A percentile compares a stretch with the other conserved stretches of the same genome.
These are phyloP conservation scores for Drosophila pseudoobscura DNA, from an alignment of 1,140 invertebrate genomes.

Conservation along the genomic window DNA sequence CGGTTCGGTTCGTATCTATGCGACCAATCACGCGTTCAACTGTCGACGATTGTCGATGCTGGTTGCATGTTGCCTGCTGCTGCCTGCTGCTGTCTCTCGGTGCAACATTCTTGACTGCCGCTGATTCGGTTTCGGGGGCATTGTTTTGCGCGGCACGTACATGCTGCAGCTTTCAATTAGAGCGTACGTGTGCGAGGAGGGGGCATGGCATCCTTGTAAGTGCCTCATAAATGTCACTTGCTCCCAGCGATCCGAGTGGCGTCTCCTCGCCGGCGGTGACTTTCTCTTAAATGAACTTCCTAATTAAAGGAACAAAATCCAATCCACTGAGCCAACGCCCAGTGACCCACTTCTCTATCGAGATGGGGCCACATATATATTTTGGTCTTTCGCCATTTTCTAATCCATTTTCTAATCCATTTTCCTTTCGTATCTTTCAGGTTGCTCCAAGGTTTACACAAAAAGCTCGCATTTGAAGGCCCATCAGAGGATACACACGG, in stretches of 20 bases:
- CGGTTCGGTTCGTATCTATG: constrained; percentile 34
- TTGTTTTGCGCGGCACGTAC: constrained; percentile 58
- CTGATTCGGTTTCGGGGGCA: constrained; percentile 36
- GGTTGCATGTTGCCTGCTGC: constrained; percentile 10
- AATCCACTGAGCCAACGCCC: constrained; percentile 44
- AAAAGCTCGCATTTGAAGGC: constrained; percentile 99
- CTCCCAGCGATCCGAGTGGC: constrained; percentile 19
- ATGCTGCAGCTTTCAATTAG: constrained; percentile 65
- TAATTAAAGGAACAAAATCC: constrained; percentile 55
- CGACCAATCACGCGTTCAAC: constrained; percentile 69
- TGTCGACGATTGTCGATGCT: constrained; percentile 54
- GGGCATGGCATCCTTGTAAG: constrained; percentile 77
- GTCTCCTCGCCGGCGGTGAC: background rate
- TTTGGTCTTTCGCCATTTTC: background rate
- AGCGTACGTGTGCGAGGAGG: constrained; percentile 53
- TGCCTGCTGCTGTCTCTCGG: constrained; percentile 23
- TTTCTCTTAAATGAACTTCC: constrained; percentile 53
- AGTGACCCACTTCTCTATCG: constrained; percentile 52
- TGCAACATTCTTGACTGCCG: constrained; percentile 67
- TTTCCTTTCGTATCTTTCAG: constrained; percentile 85
- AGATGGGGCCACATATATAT: background rate
- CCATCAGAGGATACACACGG: constrained; percentile 98
- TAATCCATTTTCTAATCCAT: constrained; percentile 19
- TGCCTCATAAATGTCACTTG: constrained; percentile 73
- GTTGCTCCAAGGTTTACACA: constrained; percentile 99